Base-by-base conservation (phyloP, 2,888 invertebrate genomes). In the Polydrusus pterygomalis region DNA sequence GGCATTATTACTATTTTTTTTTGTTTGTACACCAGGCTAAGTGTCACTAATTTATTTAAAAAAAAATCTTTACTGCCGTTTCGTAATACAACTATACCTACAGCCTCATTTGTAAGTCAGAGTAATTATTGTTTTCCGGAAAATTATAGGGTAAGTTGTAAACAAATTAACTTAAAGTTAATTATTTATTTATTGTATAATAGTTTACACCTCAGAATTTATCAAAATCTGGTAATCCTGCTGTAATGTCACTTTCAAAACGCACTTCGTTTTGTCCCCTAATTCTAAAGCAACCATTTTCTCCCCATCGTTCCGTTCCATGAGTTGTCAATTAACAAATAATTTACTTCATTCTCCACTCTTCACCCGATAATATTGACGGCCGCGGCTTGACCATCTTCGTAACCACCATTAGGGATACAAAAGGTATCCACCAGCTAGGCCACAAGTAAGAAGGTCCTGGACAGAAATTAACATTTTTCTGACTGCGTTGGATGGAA, bases 281-380 rank as follows among this genome's bases (percentile, higher is more conserved):
- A 79, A 97, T 96, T 87, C 96, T 96, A 89, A 97, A 97, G 88
- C 90, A 96, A 2, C 96, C 96, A 85, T 92, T 91, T 85, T 94
- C 93, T 79, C 97, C 97, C 97, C 97, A 97, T 86, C 97, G 96
- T 0, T 91, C 90, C 90, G 88, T 97, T 97, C 97, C 97, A 97
- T 0, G 96, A 96, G 89, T 97, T 97, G 70, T 95, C 96, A 25
- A 25, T 25, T 45, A n/a, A 2, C 20, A 72, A 68, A 56, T 73
- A 70, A 17, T 72, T 60, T 20, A 68, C 67, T 17, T 17, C 18
- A 11, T 77, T 67, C 85, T 91, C 96, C 78, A 91, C 89, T 1
- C 96, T 96, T 56, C 97, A 97, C 68, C 95, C 95, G 0, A 97
- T 97, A 71, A 97, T 89, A 2, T 97, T 97, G 25, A 0, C 90